phyloP scores from a whole-genome alignment of 53 echinoderm and acorn worm genomes.

The Patiria pectinifera region DNA sequence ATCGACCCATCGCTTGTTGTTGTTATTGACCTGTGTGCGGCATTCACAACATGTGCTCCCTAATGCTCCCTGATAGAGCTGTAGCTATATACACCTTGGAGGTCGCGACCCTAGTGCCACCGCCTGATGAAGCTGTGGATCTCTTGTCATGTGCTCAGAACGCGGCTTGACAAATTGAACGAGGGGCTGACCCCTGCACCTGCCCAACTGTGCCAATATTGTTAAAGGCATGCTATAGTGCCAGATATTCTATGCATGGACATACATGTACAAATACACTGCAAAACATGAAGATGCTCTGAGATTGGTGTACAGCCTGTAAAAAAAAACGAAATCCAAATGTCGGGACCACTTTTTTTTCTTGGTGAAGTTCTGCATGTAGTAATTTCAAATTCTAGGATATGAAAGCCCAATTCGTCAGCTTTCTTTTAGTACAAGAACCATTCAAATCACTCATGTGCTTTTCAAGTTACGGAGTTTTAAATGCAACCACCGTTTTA shows the following conservation, averaged over 20 bases:
- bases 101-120: neutral
- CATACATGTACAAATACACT: neutral
- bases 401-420: too few species aligned
- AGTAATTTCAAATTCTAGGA: too few species aligned
- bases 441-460: too few species aligned
- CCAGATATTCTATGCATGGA: neutral
- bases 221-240: neutral
- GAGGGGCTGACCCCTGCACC: slow-evolving; percentile 13
- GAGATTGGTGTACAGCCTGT: too few species aligned
- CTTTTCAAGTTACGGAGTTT: too few species aligned
- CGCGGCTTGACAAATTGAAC: slow-evolving; percentile 38
- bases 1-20: too few species aligned
- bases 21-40: neutral
- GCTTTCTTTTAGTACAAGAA: too few species aligned
- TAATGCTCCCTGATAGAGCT: neutral
- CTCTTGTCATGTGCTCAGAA: neutral
- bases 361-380: too few species aligned
- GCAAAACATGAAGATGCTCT: neutral
- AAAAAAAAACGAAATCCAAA: too few species aligned
- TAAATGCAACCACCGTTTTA: too few species aligned
- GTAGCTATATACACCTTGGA: neutral
- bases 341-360: too few species aligned
- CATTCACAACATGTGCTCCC: neutral
- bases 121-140: slow-evolving; percentile 16
- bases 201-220: neutral